Base-by-base conservation (phyloP, 2,888 invertebrate genomes). In the Meghimatium bilineatum region DNA sequence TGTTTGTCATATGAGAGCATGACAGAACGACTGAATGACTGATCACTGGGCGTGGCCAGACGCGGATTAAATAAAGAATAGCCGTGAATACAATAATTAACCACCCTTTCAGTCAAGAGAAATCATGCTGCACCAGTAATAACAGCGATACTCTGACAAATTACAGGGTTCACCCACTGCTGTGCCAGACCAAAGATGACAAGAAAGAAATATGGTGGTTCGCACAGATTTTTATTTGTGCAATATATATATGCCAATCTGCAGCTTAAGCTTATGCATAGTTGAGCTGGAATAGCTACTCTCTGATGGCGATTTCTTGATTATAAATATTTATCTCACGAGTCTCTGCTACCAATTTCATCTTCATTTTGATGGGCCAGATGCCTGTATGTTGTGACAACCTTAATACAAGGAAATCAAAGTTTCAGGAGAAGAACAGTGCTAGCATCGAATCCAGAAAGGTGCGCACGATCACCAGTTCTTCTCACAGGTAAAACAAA, bases 401-500 rank as follows among this genome's bases (percentile, higher is more conserved):
- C 60, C 29, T 14, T 52, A 2, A 36, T 34, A 36, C 26, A 10
- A 69, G 80, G 34, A 52, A 63, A 81, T 6, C 2, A 10, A 44
- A 12, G 34, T 12, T n/a, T 3, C 14, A 77, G 44, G 23, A 60
- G 32, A 74, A n/a, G 1, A 60, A 12, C 71, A 81, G n/a, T 63
- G 60, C 32, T 74, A 38, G 63, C 44, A 56, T n/a, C 17, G 71
- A 71, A 17, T 26, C 71, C 32, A 80, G 36, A 81, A 81, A 81
- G 81, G 44, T 74, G 63, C 74, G 81, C 63, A 38, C n/a, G 74
- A 36, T 38, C 74, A 81, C 72, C 74, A 38, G 81, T 60, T 74
- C 71, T 44, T 29, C 80, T 74, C 74, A 38, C 81, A 81, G 81
- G 81, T 81, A 74, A 81, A 63, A 81, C 81, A 81, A 81, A 81